Evolutionary conservation across 2,888 invertebrate species (phyloP).

Genomic region (Callyntrura sp.): DNA sequence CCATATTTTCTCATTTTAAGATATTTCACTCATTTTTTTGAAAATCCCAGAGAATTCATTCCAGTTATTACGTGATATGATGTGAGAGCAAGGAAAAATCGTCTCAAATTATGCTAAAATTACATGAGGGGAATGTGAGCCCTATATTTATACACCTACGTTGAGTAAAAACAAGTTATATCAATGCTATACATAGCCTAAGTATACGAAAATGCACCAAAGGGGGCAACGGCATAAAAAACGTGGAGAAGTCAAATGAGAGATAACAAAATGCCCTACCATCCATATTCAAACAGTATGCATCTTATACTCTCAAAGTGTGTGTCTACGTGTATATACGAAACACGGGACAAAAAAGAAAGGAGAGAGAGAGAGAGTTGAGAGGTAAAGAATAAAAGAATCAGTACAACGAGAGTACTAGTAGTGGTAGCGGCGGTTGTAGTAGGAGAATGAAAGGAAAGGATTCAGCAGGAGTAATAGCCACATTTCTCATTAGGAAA

Average conservation of each 20-base stretch:
- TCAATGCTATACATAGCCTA: not conserved
- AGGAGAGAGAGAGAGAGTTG: conserved; percentile 26
- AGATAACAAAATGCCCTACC: conserved; percentile 61
- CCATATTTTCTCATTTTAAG: conserved; percentile 75
- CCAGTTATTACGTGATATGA: conserved; percentile 27
- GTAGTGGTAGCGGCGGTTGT: not conserved
- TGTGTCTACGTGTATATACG: not conserved
- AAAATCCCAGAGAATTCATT: conserved; percentile 52
- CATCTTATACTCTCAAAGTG: not conserved
- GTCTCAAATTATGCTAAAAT: conserved; percentile 46
- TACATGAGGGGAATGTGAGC: conserved; percentile 50
- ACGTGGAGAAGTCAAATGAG: conserved; percentile 47
- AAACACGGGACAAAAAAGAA: conserved; percentile 16
- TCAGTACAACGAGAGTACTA: conserved; percentile 60
- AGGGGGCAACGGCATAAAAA: conserved; percentile 38
- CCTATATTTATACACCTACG: not conserved
- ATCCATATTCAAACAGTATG: conserved; percentile 8
- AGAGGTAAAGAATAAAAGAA: conserved; percentile 57
- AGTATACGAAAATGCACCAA: conserved; percentile 52
- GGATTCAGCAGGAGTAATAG: conserved; percentile 75
- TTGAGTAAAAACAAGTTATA: not conserved
- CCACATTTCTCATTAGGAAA: conserved; percentile 83
- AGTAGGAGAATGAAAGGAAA: conserved; percentile 76
- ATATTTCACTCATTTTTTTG: conserved; percentile 58
- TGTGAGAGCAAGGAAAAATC: conserved; percentile 31